phyloP scores from a whole-genome alignment of 2,888 invertebrate genomes.

The Drosophila paramelanica region DNA sequence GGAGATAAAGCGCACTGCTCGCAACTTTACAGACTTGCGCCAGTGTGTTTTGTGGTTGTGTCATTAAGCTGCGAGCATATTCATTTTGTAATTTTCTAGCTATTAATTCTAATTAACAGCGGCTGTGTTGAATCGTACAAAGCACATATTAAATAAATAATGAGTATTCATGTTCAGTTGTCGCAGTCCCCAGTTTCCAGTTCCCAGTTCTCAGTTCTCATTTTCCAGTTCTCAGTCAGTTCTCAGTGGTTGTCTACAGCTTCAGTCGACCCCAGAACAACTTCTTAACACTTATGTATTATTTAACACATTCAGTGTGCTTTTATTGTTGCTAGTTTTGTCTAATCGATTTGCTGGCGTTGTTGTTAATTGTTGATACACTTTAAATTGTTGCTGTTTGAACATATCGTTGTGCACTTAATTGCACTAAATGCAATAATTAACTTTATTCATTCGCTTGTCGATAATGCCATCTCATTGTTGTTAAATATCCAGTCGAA shows the following conservation, averaged over 20 bases:
- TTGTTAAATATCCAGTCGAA: not conserved
- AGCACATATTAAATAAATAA: conserved; percentile 7
- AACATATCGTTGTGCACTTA: conserved; percentile 29
- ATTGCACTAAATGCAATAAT: conserved; percentile 19
- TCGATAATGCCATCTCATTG: not conserved
- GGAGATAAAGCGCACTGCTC: not conserved
- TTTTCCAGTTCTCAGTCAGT: not conserved
- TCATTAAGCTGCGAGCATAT: conserved; percentile 4
- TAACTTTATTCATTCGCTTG: not conserved
- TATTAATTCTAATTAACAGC: conserved; percentile 6
- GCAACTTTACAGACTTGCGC: too few relatives aligned
- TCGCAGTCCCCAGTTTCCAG: conserved; percentile 2
- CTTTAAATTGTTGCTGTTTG: conserved; percentile 1
- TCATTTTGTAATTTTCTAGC: conserved; percentile 2
- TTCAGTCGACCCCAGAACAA: conserved; percentile 20
- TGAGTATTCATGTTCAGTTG: conserved; percentile 11
- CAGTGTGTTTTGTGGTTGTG: too few relatives aligned
- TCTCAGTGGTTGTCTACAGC: too few relatives aligned
- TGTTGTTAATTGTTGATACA: conserved; percentile 12
- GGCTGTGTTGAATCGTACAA: conserved; percentile 1
- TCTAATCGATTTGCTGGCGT: conserved; percentile 31
- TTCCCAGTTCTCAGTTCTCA: not conserved
- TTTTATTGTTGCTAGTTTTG: not conserved
- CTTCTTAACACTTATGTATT: conserved; percentile 5
- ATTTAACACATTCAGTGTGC: conserved; percentile 24